A percentile compares a stretch with the other conserved stretches of the same genome.
phyloP scores from a whole-genome alignment of 2,797 vertebrate species.

The Gymnothorax javanicus region DNA sequence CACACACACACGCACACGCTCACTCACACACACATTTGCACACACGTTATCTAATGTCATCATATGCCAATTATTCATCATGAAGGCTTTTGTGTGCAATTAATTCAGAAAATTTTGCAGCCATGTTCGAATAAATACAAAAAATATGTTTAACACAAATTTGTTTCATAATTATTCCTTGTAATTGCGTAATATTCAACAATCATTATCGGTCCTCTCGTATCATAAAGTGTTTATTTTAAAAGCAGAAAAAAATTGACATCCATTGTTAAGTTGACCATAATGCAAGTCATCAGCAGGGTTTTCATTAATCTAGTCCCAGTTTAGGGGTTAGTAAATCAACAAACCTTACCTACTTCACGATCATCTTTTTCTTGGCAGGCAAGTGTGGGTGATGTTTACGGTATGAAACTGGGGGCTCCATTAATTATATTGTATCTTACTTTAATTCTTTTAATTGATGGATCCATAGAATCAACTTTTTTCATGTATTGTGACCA shows the following conservation, averaged over 20 bases:
- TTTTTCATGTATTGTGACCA: not conserved
- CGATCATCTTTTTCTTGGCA: not conserved
- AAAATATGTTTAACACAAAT: not conserved
- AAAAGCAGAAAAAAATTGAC: not conserved
- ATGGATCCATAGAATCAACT: constrained; percentile 3
- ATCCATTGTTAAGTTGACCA: not conserved
- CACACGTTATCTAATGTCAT: not conserved
- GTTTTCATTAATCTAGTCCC: not conserved
- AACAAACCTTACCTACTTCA: not conserved
- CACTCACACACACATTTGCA: constrained; percentile 16
- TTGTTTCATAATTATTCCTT: not conserved
- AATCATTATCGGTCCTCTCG: not conserved
- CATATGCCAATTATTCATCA: not conserved
- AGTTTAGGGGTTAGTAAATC: not conserved
- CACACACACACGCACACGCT: constrained; percentile 2
- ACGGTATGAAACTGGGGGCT: not conserved
- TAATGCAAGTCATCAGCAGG: not conserved
- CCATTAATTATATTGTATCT: not conserved
- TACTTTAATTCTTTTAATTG: not conserved
- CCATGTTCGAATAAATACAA: not conserved
- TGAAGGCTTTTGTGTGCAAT: not conserved
- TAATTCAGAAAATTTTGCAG: not conserved
- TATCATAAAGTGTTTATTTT: not conserved
- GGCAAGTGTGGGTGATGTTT: not conserved
- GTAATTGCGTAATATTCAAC: not conserved